Evolutionary conservation across 2,113 vertebrate species (phyloP), one percentile per base, ranked within the genome.

Genomic region (Ceyx cyanopectus): DNA sequence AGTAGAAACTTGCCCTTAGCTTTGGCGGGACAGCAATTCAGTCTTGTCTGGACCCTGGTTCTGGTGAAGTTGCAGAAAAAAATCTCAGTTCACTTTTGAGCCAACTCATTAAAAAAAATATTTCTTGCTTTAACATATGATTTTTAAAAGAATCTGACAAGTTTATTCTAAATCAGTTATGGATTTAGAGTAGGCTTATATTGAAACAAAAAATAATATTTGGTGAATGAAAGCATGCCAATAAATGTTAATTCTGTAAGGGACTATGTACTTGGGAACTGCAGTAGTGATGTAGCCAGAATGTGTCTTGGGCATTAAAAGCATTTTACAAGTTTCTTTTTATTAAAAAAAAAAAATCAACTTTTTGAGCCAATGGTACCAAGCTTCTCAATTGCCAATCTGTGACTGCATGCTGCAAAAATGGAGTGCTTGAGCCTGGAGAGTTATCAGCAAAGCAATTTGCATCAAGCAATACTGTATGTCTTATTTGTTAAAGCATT

Each of bases 61-160:
- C 96, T 95, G 85, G 95, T 96, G 86, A 95, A 97, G 92, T 93
- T 94, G 94, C 94, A 95, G 88, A 89, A 96, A 95, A 50, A 95
- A 96, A 80, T 90, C 80, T 95, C 56, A 9, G 18, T 81, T 90
- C 77, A 81, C 61, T 80, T 69, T 85, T 73, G 29, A 91, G 77
- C 86, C 92, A 92, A 79, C 87, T 93, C 61, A 85, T 96, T 43
- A 86, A 95, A 93, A 93, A 93, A 92, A 93, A 70, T 41, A 41
- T 83, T 90, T 91, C 77, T 93, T 90, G 46, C 51, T 85, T 87
- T 82, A 93, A 60, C 46, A 32, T 87, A 53, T 51, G 46, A 66
- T 69, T 93, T 95, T 87, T 76, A 24, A 41, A 93, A 85, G 72
- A 84, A 85, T 60, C 75, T 63, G 41, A 87, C 46, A 92, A 87